These are phyloP conservation scores for Calameuta filiformis DNA, from an alignment of 2,888 invertebrate species.

Conservation along the genomic window DNA sequence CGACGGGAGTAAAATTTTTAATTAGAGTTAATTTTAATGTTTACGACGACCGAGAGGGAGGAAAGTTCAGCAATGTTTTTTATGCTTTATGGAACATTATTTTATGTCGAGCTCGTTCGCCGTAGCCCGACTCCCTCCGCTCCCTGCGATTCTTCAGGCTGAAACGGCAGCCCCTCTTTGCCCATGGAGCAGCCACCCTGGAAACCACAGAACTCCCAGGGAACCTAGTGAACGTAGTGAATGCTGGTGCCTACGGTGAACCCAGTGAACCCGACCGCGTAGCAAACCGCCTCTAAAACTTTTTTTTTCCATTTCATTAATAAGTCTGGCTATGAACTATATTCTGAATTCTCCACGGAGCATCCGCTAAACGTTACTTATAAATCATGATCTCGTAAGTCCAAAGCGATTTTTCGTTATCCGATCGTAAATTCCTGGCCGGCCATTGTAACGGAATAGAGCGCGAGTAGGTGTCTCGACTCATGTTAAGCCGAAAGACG, in stretches of 20 bases:
- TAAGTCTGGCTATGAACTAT: not conserved
- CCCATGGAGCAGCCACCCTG: no score
- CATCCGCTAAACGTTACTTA: not conserved
- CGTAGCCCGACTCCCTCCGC: conserved; percentile 7
- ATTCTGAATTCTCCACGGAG: not conserved
- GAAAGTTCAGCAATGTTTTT: conserved; percentile 30
- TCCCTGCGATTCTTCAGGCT: conserved; percentile 5
- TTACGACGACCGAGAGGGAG: conserved; percentile 23
- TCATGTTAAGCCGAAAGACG: not conserved
- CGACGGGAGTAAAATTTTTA: conserved; percentile 21
- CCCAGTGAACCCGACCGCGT: not conserved
- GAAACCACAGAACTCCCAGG: conserved; percentile 10
- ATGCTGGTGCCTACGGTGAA: no score
- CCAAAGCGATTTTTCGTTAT: not conserved
- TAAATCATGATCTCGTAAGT: not conserved
- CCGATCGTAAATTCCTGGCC: no score
- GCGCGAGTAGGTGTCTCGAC: not conserved
- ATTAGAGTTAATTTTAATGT: conserved; percentile 36
- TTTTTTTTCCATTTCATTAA: not conserved
- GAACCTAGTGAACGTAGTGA: no score
- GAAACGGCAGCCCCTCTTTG: conserved; percentile 5
- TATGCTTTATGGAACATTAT: conserved; percentile 16
- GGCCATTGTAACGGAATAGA: no score
- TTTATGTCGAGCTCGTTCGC: conserved; percentile 21
- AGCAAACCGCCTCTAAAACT: not conserved